A percentile compares a stretch with the other conserved stretches of the same genome.
phyloP scores from a whole-genome alignment of 2,888 invertebrate species.

The Apodemia zela region DNA sequence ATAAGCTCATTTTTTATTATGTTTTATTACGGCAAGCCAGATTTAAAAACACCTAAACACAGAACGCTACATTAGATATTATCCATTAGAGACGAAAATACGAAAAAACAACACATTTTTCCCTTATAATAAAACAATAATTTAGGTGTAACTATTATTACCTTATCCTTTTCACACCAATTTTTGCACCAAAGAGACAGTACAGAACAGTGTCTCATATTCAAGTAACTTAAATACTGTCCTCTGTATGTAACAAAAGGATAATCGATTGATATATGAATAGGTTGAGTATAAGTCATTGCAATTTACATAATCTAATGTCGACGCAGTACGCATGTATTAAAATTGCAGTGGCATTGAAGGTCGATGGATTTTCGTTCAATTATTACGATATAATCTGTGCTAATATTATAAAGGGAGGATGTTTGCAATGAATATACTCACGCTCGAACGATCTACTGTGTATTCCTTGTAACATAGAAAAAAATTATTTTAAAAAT shows the following conservation, averaged over 20 bases:
- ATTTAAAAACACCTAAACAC: too few species aligned
- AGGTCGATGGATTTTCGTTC: background rate
- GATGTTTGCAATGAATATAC: too few species aligned
- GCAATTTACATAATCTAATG: constrained; percentile 13
- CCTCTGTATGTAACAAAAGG: background rate
- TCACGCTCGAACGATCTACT: too few species aligned
- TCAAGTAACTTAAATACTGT: background rate
- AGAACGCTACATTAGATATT: too few species aligned
- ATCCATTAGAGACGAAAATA: too few species aligned
- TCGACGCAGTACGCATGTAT: background rate
- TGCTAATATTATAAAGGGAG: too few species aligned
- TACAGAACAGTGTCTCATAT: background rate
- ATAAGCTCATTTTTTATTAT: too few species aligned
- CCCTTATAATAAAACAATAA: background rate
- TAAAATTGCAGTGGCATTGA: background rate
- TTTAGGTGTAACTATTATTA: background rate
- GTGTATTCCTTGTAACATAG: too few species aligned
- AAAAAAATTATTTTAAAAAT: too few species aligned
- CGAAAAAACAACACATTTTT: too few species aligned
- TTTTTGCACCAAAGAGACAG: constrained; percentile 5
- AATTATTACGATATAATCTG: background rate
- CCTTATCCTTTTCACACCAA: background rate
- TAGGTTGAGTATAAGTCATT: background rate
- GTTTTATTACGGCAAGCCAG: too few species aligned
- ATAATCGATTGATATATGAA: constrained; percentile 6